Evolutionary conservation across 2,888 invertebrate genomes (phyloP).

Genomic region (Hydraecia micacea): DNA sequence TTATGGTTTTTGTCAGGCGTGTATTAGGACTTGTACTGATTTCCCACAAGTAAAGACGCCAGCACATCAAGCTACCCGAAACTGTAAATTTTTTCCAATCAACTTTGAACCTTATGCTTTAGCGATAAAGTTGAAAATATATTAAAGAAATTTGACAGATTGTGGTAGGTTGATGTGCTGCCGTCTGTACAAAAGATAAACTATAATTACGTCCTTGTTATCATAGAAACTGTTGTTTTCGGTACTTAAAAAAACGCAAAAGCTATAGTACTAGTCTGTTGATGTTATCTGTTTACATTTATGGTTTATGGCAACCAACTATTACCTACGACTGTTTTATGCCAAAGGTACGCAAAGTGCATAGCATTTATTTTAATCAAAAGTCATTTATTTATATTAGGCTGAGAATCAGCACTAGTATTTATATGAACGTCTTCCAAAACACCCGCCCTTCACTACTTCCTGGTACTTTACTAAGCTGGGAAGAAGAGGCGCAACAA

Average conservation of each 20-base stretch:
- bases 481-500: not conserved
- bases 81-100: too few relatives aligned
- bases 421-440: not conserved
- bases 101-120: too few relatives aligned
- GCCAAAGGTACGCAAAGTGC: not conserved
- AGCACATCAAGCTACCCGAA: too few relatives aligned
- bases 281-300: not conserved
- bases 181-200: too few relatives aligned
- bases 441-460: not conserved
- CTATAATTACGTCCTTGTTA: too few relatives aligned
- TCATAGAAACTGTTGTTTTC: not conserved
- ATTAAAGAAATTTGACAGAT: too few relatives aligned
- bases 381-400: not conserved
- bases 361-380: not conserved
- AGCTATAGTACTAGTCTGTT: not conserved
- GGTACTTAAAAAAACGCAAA: not conserved
- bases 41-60: too few relatives aligned
- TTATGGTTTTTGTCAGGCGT: conserved; percentile 23
- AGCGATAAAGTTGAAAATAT: too few relatives aligned
- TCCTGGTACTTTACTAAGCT: not conserved
- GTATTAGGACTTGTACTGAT: conserved; percentile 6
- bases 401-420: not conserved
- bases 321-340: not conserved
- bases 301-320: not conserved
- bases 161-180: too few relatives aligned